Evolutionary conservation across 2,797 vertebrate species (phyloP).

Genomic region (Discoglossus pictus): DNA sequence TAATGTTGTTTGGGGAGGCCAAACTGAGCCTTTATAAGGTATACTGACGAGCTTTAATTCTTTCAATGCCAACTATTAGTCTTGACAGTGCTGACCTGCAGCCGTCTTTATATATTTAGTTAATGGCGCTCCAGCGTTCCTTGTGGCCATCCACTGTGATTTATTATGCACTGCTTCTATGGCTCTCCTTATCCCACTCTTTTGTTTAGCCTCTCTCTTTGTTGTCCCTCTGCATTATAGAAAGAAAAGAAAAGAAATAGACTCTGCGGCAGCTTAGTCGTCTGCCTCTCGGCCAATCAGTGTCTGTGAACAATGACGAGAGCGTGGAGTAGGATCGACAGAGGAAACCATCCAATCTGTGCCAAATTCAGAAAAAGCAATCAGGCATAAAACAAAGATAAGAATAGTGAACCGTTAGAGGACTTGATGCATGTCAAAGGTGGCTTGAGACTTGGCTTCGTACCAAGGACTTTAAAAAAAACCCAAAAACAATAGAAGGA

Average conservation of each 20-base stretch:
- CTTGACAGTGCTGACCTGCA: not conserved
- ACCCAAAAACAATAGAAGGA: constrained; percentile 1
- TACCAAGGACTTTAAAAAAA: constrained; percentile 55
- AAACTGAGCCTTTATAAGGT: not conserved
- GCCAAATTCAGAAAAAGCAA: constrained; percentile 68
- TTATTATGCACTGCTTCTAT: constrained; percentile 18
- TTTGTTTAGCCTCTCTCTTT: constrained; percentile 43
- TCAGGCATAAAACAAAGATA: constrained; percentile 63
- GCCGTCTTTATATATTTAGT: constrained; percentile 43
- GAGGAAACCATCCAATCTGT: constrained; percentile 56
- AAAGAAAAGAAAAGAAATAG: constrained; percentile 33
- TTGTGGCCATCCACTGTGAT: constrained; percentile 39
- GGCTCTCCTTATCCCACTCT: constrained; percentile 4
- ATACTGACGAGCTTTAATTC: not conserved
- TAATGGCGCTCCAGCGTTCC: constrained; percentile 43
- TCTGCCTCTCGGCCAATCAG: constrained; percentile 46
- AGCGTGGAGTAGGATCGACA: constrained; percentile 36
- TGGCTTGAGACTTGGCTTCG: constrained; percentile 65
- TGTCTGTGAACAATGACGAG: constrained; percentile 45
- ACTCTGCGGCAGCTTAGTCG: constrained; percentile 40
- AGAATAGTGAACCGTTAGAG: constrained; percentile 72
- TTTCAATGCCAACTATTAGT: not conserved
- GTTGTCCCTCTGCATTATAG: constrained; percentile 32
- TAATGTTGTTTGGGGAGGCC: not conserved
- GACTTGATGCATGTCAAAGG: constrained; percentile 64